Percentiles rank a stretch among this genome's conserved stretches.
Evolutionary conservation across 2,113 vertebrate species (phyloP).

Genomic region (Oncorhynchus clarkii): DNA sequence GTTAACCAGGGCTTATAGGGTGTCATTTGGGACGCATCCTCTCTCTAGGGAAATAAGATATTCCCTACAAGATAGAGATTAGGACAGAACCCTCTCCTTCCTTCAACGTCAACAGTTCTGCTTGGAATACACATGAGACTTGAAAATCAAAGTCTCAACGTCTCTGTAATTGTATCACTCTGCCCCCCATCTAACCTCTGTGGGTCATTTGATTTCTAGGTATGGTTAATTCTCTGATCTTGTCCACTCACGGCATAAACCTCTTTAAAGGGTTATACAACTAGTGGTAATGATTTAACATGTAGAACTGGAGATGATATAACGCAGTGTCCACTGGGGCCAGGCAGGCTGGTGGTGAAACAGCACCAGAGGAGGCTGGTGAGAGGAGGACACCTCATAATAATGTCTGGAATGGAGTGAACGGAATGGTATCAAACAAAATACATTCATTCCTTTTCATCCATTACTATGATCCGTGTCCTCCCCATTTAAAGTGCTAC

Average conservation of each 20-base stretch:
- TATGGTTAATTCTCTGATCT: neutral
- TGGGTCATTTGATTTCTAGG: neutral
- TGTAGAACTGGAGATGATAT: constrained; percentile 41
- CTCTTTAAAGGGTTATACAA: constrained; percentile 49
- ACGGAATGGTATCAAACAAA: too few relatives aligned
- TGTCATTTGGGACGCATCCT: neutral
- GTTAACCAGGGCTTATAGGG: too few relatives aligned
- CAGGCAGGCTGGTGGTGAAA: neutral
- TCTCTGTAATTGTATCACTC: too few relatives aligned
- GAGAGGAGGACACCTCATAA: too few relatives aligned
- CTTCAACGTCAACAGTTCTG: neutral
- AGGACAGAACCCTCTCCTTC: neutral
- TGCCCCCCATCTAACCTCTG: neutral
- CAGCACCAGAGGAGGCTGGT: too few relatives aligned
- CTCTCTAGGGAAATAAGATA: neutral
- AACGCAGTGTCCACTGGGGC: constrained; percentile 25
- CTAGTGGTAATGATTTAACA: constrained; percentile 31
- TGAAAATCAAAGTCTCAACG: too few relatives aligned
- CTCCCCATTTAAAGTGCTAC: too few relatives aligned
- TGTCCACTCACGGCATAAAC: neutral
- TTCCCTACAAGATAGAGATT: too few relatives aligned
- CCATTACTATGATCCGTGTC: too few relatives aligned
- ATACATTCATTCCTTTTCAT: too few relatives aligned
- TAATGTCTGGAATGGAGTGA: too few relatives aligned
- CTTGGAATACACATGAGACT: neutral